Conservation (phyloP, 2,888 invertebrate genomes). For the Ophioninae sp. region DNA sequence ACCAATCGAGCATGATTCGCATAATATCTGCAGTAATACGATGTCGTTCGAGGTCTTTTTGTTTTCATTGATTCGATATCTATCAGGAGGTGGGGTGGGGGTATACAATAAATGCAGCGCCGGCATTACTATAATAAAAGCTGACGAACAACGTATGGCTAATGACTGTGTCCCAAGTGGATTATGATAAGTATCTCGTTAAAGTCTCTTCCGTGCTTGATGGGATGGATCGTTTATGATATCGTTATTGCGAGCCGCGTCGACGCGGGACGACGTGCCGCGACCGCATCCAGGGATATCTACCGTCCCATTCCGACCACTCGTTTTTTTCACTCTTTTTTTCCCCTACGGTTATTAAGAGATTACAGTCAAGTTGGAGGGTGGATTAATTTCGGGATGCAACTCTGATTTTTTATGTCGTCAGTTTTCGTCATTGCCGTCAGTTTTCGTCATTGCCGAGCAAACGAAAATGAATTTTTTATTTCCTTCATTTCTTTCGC, state of each 20-base stretch:
- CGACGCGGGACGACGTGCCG: neutral
- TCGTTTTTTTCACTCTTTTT: neutral
- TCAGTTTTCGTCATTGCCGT: too few relatives aligned
- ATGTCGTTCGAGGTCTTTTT: slow-evolving; percentile 14
- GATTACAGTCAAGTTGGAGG: neutral
- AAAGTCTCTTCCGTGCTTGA: slow-evolving; percentile 42
- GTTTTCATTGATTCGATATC: slow-evolving; percentile 3
- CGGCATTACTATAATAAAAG: slow-evolving; percentile 43
- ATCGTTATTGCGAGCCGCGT: slow-evolving; percentile 41
- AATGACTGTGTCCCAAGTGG: slow-evolving; percentile 58
- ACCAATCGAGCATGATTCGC: slow-evolving; percentile 8
- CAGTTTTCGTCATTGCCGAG: too few relatives aligned
- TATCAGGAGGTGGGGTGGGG: neutral
- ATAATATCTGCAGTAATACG: neutral
- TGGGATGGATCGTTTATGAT: slow-evolving; percentile 54
- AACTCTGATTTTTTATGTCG: neutral
- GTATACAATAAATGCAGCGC: slow-evolving; percentile 19
- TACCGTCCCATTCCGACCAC: neutral
- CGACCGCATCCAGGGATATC: neutral
- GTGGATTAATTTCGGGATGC: neutral
- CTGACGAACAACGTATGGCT: slow-evolving; percentile 48
- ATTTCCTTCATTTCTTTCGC: too few relatives aligned
- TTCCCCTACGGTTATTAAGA: neutral
- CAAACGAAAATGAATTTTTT: too few relatives aligned
- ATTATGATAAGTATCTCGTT: slow-evolving; percentile 62